These are phyloP conservation scores for Coptodon rendalli DNA, from an alignment of 2,113 vertebrate species.

Conservation along the genomic window DNA sequence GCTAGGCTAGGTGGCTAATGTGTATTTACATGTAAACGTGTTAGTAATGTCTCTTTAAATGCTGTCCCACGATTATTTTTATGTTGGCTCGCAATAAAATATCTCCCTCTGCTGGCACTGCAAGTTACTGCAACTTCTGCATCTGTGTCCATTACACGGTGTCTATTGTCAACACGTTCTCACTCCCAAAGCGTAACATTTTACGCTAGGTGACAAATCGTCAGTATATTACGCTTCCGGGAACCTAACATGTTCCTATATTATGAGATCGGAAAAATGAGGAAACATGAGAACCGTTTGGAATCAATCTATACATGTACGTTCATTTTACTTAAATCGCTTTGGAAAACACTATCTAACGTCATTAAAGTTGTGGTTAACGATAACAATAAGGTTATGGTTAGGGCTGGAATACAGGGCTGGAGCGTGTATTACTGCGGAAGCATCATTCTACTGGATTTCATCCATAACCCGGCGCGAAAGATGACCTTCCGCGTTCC, in stretches of 20 bases:
- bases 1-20: background rate
- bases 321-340: background rate
- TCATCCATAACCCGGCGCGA: background rate
- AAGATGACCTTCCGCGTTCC: background rate
- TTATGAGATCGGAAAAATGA: background rate
- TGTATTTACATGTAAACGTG: background rate
- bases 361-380: background rate
- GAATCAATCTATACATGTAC: rapidly evolving
- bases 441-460: background rate
- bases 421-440: rapidly evolving
- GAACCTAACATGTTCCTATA: background rate
- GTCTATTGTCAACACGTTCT: too few species aligned
- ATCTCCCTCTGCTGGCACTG: background rate
- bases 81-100: background rate
- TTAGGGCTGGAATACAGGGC: background rate
- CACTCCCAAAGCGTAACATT: background rate
- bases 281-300: background rate
- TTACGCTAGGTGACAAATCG: background rate
- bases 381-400: background rate
- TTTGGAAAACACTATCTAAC: too few species aligned
- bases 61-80: background rate
- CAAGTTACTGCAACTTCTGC: background rate
- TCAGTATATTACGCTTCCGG: rapidly evolving
- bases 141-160: background rate
- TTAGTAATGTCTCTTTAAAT: background rate